Evolutionary conservation across 1,140 invertebrate genomes (phyloP).

Genomic region (Brachionus rubens): DNA sequence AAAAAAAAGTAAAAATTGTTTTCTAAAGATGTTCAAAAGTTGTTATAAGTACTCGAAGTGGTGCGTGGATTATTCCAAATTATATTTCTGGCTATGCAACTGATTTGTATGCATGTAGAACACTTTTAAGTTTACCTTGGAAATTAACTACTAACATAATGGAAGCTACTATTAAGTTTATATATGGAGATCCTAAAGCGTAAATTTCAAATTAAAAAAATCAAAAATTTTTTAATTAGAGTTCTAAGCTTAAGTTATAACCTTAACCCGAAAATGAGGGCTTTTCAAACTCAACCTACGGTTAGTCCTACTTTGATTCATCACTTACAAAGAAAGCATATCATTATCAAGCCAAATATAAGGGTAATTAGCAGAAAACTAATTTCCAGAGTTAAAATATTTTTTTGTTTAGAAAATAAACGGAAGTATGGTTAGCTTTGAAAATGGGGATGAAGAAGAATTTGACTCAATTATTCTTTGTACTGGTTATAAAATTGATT

Average conservation of each 20-base stretch:
- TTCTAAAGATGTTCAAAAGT: slow-evolving; percentile 52
- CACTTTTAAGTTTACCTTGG: slow-evolving; percentile 53
- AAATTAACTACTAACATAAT: slow-evolving; percentile 51
- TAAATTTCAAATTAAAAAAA: slow-evolving; percentile 45
- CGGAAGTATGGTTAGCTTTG: slow-evolving; percentile 53
- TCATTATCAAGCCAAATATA: slow-evolving; percentile 54
- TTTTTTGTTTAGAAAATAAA: slow-evolving; percentile 51
- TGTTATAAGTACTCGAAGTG: slow-evolving; percentile 54
- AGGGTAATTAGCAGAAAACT: slow-evolving; percentile 48
- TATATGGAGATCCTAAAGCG: slow-evolving; percentile 53
- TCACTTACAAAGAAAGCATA: slow-evolving; percentile 55
- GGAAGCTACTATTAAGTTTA: slow-evolving; percentile 51
- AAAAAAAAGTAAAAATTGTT: not conserved
- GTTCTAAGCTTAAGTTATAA: slow-evolving; percentile 51
- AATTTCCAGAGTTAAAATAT: not conserved
- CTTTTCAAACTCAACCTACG: slow-evolving; percentile 56
- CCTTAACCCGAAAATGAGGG: slow-evolving; percentile 57
- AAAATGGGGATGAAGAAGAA: slow-evolving; percentile 52
- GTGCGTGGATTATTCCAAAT: slow-evolving; percentile 57
- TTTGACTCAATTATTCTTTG: slow-evolving; percentile 57
- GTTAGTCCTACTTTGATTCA: slow-evolving; percentile 56
- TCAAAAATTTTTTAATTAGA: not conserved
- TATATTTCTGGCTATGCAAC: slow-evolving; percentile 54
- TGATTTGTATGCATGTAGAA: slow-evolving; percentile 54
- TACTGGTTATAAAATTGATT: slow-evolving; percentile 58